phyloP scores from a whole-genome alignment of 1,140 invertebrate genomes.

The Rhynchophorus ferrugineus region DNA sequence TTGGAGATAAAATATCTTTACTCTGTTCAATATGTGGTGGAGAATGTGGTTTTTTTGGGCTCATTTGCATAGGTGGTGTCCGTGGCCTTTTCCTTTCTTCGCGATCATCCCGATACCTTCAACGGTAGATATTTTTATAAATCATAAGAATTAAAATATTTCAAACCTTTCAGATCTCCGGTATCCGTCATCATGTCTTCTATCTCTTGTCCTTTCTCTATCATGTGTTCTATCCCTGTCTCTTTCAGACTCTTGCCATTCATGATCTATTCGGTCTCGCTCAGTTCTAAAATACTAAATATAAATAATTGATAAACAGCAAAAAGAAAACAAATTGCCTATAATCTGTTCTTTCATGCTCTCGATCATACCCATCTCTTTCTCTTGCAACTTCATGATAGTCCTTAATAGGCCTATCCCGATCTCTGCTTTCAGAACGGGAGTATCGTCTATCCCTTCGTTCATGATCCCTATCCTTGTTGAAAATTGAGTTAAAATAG shows the following conservation, averaged over 20 bases:
- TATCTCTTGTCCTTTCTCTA: conserved; percentile 15
- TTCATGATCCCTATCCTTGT: conserved; percentile 34
- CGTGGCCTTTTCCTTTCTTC: conserved; percentile 46
- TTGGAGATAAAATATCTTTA: conserved; percentile 41
- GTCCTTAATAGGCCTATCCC: conserved; percentile 44
- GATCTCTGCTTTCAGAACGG: conserved; percentile 46
- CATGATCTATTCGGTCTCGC: conserved; percentile 25
- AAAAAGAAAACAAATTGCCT: neutral
- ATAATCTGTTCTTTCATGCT: conserved; percentile 18
- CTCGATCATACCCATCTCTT: conserved; percentile 31
- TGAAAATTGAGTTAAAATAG: neutral
- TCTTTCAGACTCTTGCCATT: conserved; percentile 23
- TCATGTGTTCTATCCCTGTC: conserved; percentile 17
- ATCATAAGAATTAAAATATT: neutral
- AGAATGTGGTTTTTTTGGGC: conserved; percentile 41
- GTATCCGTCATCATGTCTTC: conserved; percentile 40
- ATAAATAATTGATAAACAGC: too few relatives aligned
- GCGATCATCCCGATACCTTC: conserved; percentile 40
- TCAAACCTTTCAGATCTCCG: conserved; percentile 41
- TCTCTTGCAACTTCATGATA: conserved; percentile 43
- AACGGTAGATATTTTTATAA: neutral
- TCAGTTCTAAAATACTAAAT: conserved; percentile 8
- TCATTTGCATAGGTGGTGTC: conserved; percentile 48
- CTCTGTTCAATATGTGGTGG: conserved; percentile 34
- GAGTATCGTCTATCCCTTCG: conserved; percentile 45